Evolutionary conservation across 2,888 invertebrate genomes (phyloP), one percentile per base, ranked within the genome.

Genomic region (Plebejus melissa): DNA sequence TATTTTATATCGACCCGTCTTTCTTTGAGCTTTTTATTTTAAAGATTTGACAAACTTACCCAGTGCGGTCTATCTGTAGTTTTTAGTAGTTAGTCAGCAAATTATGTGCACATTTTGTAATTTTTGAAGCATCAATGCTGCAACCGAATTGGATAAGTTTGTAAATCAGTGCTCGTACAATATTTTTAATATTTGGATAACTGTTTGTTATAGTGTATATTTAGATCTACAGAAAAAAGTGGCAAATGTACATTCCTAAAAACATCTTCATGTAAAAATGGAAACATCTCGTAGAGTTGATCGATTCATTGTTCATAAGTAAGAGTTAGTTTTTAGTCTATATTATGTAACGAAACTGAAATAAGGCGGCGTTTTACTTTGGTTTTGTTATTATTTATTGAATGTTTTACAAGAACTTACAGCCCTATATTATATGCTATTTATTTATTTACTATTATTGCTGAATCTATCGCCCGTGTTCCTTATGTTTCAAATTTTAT

Each of bases 191-290:
- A 32, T 65, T 65, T 13, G 32, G 32, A 32, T 7, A 79, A 22
- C 32, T 69, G 75, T 69, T 74, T 41, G 77, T 77, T 78, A 76
- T 76, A 58, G 13, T 65, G 32, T 65, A 65, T 65, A 65, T 65
- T 32, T 36, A 65, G 65, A 65, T 65, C 65, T 69, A 76, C 76
- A 77, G 41, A 77, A 54, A 76, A 77, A 78, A 77, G 79, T 79
- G 81, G 81, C 81, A 82, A 80, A 82, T 83, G 82, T 86, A 87
- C 87, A 86, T 87, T 88, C 85, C 85, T 83, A 78, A 83, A 79
- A 79, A 83, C 82, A 81, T 78, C 58, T 79, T 79, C 76, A 77
- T 77, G 76, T 77, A 82, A 80, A 78, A 80, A 77, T 76, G 78
- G 82, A 83, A 78, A 76, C 79, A 79, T 54, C 28, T 50, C 46